Evolutionary conservation across 2,888 invertebrate genomes (phyloP), one percentile per base, ranked within the genome.

Genomic region (Xanthia togata): DNA sequence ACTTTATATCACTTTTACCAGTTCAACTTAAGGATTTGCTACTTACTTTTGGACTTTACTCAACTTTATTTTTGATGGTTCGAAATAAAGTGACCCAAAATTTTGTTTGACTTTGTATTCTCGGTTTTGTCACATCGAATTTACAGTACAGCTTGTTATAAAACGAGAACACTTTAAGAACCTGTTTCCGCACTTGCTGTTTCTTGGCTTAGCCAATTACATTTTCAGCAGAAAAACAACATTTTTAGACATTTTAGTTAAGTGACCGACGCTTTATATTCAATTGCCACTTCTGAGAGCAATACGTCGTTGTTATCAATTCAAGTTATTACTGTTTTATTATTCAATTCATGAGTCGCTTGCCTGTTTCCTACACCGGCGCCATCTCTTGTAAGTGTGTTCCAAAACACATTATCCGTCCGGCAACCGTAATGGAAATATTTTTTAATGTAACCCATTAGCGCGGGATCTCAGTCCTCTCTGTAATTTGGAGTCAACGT

Each of bases 381-480:
- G 91, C 92, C 91, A 88, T 89, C 87, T 87, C 79, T 65, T 88
- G 73, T 81, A 76, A 83, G 74, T 73, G 86, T 90, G 89, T 87
- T 89, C 89, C 87, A 90, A 90, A 92, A 92, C 82, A 89, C 92
- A 93, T 95, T 93, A 95, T 91, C 90, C 88, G 89, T 89, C 88
- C 89, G 87, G 87, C 80, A 91, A 91, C 92, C 84, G 94, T 95
- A 95, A 96, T 95, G 95, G 94, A 95, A 93, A 94, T 93, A 93
- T 94, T 95, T 95, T 95, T 96, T 96, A 96, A 96, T 96, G 94
- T 93, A 91, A 89, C 88, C 95, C 96, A 96, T 96, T 96, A 96
- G 95, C 92, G 91, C 91, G 91, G 89, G 93, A 89, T 92, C 92
- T 91, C 91, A 90, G 94, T 94, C 94, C 93, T 93, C 94, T 93